Base-by-base conservation (phyloP, 2,113 vertebrate species). In the Nothobranchius furzeri region DNA sequence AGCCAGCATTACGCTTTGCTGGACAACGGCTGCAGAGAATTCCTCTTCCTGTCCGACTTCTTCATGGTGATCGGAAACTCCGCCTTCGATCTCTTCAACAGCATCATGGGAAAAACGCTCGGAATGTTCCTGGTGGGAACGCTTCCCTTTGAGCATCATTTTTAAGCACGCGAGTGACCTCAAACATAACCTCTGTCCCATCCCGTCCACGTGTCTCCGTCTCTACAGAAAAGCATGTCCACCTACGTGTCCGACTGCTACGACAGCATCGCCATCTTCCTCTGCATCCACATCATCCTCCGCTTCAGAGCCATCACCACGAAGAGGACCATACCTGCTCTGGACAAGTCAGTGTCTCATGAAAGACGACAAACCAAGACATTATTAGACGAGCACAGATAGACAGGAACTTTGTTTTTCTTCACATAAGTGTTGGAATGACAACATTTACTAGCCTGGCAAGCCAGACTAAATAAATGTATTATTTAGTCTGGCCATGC, bases 1-100 rank as follows among this genome's bases (percentile, higher is more conserved):
- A 97, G 95, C 65, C 96, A 98, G 84, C 96, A 98, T 89, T 97
- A 95, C 0, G 96, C 95, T 1, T 92, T 97, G 14, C 87, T 97
- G 43, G 95, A 98, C 80, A 98, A 96, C 62, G 92, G 94, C 84
- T 98, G 96, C 88, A 91, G 96, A 0, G 96, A 97, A 53, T 97
- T 80, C 84, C 93, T 96, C 52, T 98, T 98, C 90, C 92, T 98
- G 59, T 94, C 92, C 0, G 96, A 98, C 72, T 98, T 98, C 90
- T 98, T 98, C 83, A 88, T 96, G 88, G 95, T 96, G 72, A 64
- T 92, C 0, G 95, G 95, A 3, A 90, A 89, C 15, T 93, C 95
- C 0, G 95, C 93, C 0, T 92, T 95, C 0, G 96, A 98, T 53
- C 92, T 97, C 12, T 98, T 97, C 92, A 95, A 95, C 75, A 87